Conservation (phyloP, 92 coral and sea anemone species). For the Palythoa grandiflora region DNA sequence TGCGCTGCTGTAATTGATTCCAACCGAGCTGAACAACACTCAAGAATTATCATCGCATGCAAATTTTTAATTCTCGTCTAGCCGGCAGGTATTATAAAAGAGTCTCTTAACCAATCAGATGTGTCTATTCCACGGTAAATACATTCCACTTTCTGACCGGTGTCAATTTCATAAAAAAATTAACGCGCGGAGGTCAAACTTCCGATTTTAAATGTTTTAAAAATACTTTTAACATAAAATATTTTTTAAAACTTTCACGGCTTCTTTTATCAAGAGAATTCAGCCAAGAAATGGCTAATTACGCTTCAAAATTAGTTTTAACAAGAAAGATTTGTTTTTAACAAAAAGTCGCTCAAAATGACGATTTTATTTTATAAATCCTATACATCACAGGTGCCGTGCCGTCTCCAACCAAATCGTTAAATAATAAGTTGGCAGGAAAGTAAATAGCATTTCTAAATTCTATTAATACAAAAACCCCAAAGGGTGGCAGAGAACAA, state of each 20-base stretch:
- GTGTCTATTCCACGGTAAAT: conserved; percentile 1
- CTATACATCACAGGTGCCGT: neutral
- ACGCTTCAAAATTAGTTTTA: neutral
- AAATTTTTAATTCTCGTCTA: conserved; percentile 38
- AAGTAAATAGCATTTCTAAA: conserved; percentile 3
- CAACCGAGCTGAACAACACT: conserved; percentile 39
- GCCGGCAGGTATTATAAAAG: conserved; percentile 30
- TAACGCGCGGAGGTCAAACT: conserved; percentile 4
- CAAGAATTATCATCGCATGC: conserved; percentile 38
- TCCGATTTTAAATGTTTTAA: conserved; percentile 9
- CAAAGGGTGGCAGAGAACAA: neutral
- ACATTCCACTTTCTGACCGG: conserved; percentile 15
- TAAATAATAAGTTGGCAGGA: neutral
- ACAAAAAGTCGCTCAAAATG: neutral
- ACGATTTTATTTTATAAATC: conserved; percentile 4
- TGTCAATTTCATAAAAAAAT: conserved; percentile 16
- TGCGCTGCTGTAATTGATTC: conserved; percentile 32
- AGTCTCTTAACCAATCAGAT: conserved; percentile 30
- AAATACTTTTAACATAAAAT: neutral
- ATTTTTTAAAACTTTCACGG: neutral
- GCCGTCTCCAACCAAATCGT: neutral
- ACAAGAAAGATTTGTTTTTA: neutral
- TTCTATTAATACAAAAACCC: conserved; percentile 1
- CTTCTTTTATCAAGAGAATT: neutral
- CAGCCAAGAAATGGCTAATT: neutral